Evolutionary conservation across 2,888 invertebrate genomes (phyloP).

Genomic region (Archips xylosteana): DNA sequence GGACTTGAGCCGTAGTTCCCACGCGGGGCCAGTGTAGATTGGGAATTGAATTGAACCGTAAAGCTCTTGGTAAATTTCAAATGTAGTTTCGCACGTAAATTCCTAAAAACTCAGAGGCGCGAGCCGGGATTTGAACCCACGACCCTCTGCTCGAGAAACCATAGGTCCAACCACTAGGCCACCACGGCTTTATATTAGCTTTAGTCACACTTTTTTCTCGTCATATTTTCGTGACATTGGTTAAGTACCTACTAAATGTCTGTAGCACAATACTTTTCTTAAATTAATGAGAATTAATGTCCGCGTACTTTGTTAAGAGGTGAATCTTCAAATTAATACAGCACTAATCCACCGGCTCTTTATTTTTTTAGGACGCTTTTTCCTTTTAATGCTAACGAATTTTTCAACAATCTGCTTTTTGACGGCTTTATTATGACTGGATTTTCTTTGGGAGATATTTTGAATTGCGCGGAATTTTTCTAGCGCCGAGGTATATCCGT

Average conservation of each 20-base stretch:
- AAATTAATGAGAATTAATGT: slow-evolving; percentile 24
- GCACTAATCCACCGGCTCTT: slow-evolving; percentile 11
- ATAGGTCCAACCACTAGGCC: too few relatives aligned
- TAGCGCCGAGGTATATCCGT: not conserved
- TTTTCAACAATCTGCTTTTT: slow-evolving; percentile 36
- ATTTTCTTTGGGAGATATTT: slow-evolving; percentile 28
- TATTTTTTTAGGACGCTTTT: slow-evolving; percentile 32
- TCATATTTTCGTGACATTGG: not conserved
- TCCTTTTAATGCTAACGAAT: slow-evolving; percentile 26
- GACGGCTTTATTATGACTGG: slow-evolving; percentile 20
- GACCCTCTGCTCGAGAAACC: too few relatives aligned
- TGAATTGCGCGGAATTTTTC: not conserved
- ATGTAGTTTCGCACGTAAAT: too few relatives aligned
- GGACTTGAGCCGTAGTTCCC: too few relatives aligned
- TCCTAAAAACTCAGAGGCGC: too few relatives aligned
- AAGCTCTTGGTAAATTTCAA: too few relatives aligned
- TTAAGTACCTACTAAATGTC: not conserved
- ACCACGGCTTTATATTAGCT: too few relatives aligned
- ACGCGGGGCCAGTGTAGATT: too few relatives aligned
- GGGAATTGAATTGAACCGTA: too few relatives aligned
- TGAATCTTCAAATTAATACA: slow-evolving; percentile 17
- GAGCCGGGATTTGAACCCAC: too few relatives aligned
- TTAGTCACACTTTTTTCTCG: too few relatives aligned
- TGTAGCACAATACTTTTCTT: not conserved
- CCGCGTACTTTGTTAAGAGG: slow-evolving; percentile 17